Conservation (phyloP, 2,797 vertebrate species). For the Anguilla pacifica region DNA sequence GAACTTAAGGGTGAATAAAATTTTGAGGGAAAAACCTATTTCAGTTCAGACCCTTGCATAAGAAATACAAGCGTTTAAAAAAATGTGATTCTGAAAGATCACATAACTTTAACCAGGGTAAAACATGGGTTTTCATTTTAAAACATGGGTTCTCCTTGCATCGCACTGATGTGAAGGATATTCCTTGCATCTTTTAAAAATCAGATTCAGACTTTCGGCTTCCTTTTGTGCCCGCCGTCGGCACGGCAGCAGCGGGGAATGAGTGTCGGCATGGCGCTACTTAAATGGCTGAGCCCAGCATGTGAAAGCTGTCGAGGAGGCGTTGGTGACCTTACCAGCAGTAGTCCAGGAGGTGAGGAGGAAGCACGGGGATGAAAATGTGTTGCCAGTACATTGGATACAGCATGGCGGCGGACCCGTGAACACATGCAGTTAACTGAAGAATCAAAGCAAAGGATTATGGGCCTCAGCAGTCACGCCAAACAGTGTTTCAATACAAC, state of each 20-base stretch:
- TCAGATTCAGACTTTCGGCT: background rate
- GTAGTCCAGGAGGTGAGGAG: conserved; percentile 96
- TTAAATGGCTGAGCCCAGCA: conserved; percentile 24
- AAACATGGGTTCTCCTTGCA: background rate
- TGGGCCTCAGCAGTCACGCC: conserved; percentile 12
- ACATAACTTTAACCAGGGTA: conserved; percentile 36
- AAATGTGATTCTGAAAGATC: background rate
- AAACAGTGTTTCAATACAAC: conserved; percentile 3
- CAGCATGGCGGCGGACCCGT: conserved; percentile 91
- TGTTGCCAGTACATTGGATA: conserved; percentile 99
- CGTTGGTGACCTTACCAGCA: conserved; percentile 87
- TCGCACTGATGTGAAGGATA: background rate
- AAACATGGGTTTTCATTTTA: conserved; percentile 15
- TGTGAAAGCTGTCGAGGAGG: conserved; percentile 50
- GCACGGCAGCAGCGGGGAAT: background rate
- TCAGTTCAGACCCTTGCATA: conserved; percentile 37
- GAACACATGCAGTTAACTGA: conserved; percentile 97
- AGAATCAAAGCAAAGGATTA: conserved; percentile 44
- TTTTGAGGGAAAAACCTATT: conserved; percentile 60
- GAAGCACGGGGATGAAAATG: conserved; percentile 98
- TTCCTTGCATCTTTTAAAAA: background rate
- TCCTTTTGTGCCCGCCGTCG: background rate
- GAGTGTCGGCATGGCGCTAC: conserved; percentile 2
- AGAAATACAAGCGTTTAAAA: conserved; percentile 38
- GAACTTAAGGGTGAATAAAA: conserved; percentile 55